These are phyloP conservation scores for Iguana delicatissima DNA, from an alignment of 2,797 vertebrate species.

Conservation along the genomic window DNA sequence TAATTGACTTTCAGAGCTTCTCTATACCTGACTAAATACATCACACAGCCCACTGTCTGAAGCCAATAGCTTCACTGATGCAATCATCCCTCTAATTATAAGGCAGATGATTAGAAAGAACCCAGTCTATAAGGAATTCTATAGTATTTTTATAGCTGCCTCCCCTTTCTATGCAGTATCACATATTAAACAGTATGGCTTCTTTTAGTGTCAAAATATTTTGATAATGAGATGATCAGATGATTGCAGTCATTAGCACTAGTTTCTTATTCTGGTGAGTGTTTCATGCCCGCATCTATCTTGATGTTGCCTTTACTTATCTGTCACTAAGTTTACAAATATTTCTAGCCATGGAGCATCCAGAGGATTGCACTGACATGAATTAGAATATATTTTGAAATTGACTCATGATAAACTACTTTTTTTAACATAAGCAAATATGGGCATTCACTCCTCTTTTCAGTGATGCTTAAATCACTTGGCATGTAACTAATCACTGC, in stretches of 20 bases:
- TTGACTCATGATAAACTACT: slow-evolving; percentile 45
- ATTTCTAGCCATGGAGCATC: slow-evolving; percentile 30
- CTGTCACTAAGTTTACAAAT: slow-evolving; percentile 36
- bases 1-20: neutral
- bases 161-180: slow-evolving; percentile 47
- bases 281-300: slow-evolving; percentile 52
- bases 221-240: slow-evolving; percentile 46
- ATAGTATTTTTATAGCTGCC: slow-evolving; percentile 18
- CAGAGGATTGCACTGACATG: slow-evolving; percentile 34
- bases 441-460: neutral
- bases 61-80: neutral
- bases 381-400: slow-evolving; percentile 47
- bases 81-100: slow-evolving; percentile 7
- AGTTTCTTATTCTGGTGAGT: slow-evolving; percentile 18
- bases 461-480: too few species aligned
- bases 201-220: slow-evolving; percentile 47
- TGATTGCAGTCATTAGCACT: slow-evolving; percentile 49
- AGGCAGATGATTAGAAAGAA: neutral
- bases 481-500: too few species aligned
- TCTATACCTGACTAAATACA: neutral
- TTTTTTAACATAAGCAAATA: slow-evolving; percentile 47
- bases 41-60: neutral
- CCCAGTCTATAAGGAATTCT: slow-evolving; percentile 14
- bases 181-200: slow-evolving; percentile 40
- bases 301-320: slow-evolving; percentile 42